phyloP scores from a whole-genome alignment of 2,797 vertebrate genomes.

The Acanthis flammea region DNA sequence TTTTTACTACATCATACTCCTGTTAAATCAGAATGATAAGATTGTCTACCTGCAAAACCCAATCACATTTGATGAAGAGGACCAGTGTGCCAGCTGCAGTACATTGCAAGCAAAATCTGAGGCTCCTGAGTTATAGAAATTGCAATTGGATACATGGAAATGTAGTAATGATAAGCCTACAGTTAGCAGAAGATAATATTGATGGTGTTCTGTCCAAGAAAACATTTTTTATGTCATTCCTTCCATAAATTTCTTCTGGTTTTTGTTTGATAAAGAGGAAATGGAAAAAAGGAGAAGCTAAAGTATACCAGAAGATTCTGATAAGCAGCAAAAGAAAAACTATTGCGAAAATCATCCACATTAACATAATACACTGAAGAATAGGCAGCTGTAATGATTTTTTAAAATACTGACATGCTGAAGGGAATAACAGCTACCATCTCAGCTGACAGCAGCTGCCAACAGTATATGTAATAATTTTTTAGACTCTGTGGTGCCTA shows the following conservation, averaged over 20 bases:
- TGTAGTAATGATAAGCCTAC: conserved; percentile 1
- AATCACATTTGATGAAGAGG: neutral
- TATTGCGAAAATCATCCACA: neutral
- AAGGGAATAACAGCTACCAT: neutral
- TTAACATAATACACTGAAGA: neutral
- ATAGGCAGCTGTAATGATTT: neutral
- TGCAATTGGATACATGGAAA: neutral
- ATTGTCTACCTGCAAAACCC: neutral
- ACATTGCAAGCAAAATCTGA: neutral
- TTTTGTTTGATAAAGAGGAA: neutral
- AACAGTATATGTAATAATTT: conserved; percentile 11
- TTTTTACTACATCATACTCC: neutral
- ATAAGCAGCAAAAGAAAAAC: neutral
- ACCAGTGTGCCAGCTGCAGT: neutral
- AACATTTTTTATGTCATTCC: neutral
- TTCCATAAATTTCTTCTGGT: neutral
- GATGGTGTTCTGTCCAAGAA: neutral
- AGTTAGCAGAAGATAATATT: neutral
- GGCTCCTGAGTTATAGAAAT: neutral
- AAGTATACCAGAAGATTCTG: neutral
- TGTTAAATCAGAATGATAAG: conserved; percentile 13
- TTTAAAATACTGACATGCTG: conserved; percentile 22
- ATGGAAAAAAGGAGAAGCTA: neutral
- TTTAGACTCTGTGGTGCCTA: neutral
- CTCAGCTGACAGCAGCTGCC: neutral